Evolutionary conservation across 2,888 invertebrate genomes (phyloP).

Genomic region (Microplitis manilae): DNA sequence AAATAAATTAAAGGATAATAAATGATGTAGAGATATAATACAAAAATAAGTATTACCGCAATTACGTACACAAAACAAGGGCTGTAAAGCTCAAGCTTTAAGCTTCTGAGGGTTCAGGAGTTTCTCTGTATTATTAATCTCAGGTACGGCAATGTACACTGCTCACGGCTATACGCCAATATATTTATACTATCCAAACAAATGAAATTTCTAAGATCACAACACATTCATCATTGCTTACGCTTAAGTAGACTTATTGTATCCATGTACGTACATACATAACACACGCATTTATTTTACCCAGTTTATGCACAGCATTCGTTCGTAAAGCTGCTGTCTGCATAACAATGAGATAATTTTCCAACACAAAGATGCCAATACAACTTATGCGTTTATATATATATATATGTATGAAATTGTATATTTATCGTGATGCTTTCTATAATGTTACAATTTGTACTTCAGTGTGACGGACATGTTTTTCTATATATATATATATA

Average conservation of each 20-base stretch:
- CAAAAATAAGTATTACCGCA: background rate
- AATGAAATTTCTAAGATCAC: slow-evolving; percentile 5
- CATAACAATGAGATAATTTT: slow-evolving; percentile 32
- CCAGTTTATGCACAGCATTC: slow-evolving; percentile 1
- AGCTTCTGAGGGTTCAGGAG: background rate
- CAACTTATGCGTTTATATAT: background rate
- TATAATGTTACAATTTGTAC: slow-evolving; percentile 23
- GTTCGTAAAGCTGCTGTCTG: slow-evolving; percentile 11
- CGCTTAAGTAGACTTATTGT: slow-evolving; percentile 4
- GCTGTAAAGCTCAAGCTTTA: background rate
- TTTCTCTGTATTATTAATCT: background rate
- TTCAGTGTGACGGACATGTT: slow-evolving; percentile 13
- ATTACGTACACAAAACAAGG: background rate
- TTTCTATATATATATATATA: slow-evolving; percentile 20
- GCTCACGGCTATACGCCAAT: background rate
- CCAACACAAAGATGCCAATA: slow-evolving; percentile 4
- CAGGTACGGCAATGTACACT: background rate
- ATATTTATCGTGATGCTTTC: slow-evolving; percentile 26
- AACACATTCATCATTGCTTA: slow-evolving; percentile 25
- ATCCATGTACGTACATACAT: background rate
- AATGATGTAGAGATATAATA: background rate
- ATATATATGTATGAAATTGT: slow-evolving; percentile 30
- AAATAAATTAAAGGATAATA: background rate
- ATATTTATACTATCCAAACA: background rate
- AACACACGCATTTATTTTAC: background rate